Percentiles rank a stretch among this genome's conserved stretches.
These are phyloP conservation scores for Elaphurus davidianus DNA, from an alignment of 2,113 vertebrate species.

Conservation along the genomic window DNA sequence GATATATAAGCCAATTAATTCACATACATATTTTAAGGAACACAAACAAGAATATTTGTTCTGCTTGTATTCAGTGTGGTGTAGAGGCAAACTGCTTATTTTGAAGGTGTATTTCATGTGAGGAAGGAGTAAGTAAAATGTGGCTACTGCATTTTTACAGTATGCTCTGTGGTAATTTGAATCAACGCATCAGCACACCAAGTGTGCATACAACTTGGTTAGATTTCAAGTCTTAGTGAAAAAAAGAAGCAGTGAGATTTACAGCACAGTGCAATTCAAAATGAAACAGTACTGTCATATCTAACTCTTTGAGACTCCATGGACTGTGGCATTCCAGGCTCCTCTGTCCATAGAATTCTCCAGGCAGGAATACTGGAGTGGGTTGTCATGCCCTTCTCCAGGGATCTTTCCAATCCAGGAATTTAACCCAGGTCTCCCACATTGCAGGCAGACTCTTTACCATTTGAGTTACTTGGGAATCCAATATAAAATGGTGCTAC, in stretches of 20 bases:
- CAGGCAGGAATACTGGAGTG: not conserved
- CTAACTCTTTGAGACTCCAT: not conserved
- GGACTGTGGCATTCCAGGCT: not conserved
- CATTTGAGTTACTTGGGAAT: not conserved
- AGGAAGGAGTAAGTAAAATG: not conserved
- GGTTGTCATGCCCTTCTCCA: not conserved
- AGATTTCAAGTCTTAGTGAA: not conserved
- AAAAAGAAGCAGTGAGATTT: not conserved
- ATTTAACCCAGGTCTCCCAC: not conserved
- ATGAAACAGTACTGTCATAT: not conserved
- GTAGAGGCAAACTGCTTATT: not conserved
- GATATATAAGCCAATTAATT: not conserved
- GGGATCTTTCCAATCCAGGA: not conserved
- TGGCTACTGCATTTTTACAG: not conserved
- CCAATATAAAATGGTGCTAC: not conserved
- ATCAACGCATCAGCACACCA: not conserved
- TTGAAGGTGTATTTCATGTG: not conserved
- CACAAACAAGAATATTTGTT: not conserved
- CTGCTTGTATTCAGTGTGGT: not conserved
- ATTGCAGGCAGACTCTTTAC: not conserved
- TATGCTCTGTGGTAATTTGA: not conserved
- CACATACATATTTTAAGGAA: not conserved
- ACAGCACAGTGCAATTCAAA: not conserved
- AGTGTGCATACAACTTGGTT: no score
- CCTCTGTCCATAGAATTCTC: not conserved